Evolutionary conservation across 2,888 invertebrate species (phyloP).

Genomic region (Morinoia aosen): DNA sequence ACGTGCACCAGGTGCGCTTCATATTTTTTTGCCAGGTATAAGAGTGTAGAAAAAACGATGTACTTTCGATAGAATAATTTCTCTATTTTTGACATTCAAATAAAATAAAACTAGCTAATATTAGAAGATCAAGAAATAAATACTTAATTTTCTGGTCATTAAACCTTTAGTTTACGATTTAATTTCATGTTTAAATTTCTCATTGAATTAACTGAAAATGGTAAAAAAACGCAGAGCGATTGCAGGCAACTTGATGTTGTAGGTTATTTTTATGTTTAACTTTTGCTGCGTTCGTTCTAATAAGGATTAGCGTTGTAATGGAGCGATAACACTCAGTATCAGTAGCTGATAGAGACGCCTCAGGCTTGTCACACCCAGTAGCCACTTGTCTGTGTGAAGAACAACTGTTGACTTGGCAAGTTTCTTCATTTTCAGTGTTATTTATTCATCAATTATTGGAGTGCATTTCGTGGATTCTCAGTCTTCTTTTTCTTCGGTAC

Average conservation of each 20-base stretch:
- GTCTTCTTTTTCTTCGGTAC: neutral
- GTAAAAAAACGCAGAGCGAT: no score
- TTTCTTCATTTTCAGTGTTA: neutral
- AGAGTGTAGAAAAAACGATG: no score
- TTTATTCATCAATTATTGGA: neutral
- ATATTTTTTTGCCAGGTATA: no score
- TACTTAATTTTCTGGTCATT: neutral
- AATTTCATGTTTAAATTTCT: neutral
- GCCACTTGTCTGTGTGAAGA: neutral
- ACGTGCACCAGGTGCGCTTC: no score
- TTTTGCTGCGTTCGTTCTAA: neutral
- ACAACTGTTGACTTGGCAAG: neutral
- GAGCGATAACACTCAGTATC: neutral
- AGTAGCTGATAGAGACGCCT: neutral
- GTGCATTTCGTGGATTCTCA: neutral
- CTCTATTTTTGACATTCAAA: no score
- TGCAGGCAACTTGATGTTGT: neutral
- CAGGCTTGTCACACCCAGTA: neutral
- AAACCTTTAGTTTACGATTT: neutral
- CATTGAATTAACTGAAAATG: no score
- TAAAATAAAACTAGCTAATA: no score
- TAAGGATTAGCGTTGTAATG: neutral
- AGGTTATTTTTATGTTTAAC: neutral
- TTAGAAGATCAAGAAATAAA: no score
- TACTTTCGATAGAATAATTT: no score